Conservation (phyloP, 2,797 vertebrate genomes). For the Acrossocheilus wenchowensis region DNA sequence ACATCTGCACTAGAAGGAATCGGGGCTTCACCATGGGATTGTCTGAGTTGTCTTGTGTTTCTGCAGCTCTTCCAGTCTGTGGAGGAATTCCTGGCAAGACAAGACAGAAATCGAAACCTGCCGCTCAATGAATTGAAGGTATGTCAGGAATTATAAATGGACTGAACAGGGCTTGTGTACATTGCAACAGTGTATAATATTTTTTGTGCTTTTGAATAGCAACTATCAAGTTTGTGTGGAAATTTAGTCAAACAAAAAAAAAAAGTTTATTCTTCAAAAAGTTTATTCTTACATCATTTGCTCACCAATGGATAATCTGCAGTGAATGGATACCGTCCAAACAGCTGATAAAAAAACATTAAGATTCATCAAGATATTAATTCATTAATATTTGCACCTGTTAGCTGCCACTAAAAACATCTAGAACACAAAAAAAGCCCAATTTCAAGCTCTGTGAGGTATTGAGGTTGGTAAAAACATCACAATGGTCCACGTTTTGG, state of each 20-base stretch:
- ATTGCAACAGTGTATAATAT: slow-evolving; percentile 35
- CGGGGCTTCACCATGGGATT: slow-evolving; percentile 2
- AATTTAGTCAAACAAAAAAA: not conserved
- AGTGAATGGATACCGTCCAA: not conserved
- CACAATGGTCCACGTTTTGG: not conserved
- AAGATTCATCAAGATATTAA: too few species aligned
- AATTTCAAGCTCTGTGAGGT: not conserved
- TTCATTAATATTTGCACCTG: not conserved
- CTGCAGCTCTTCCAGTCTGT: slow-evolving; percentile 47
- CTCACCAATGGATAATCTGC: not conserved
- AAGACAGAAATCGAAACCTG: slow-evolving; percentile 60
- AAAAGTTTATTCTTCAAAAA: not conserved
- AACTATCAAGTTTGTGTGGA: not conserved
- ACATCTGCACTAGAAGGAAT: slow-evolving; percentile 47
- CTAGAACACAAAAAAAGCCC: not conserved
- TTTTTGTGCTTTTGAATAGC: not conserved
- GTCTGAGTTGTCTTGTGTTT: slow-evolving; percentile 41
- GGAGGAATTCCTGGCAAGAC: slow-evolving; percentile 64
- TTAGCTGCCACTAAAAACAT: not conserved
- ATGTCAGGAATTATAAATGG: slow-evolving; percentile 59
- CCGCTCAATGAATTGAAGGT: slow-evolving; percentile 55
- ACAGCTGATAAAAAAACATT: not conserved
- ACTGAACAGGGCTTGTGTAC: slow-evolving; percentile 25
- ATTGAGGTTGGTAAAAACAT: not conserved
- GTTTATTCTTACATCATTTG: not conserved